Conservation (phyloP, 2,113 vertebrate genomes). For the Myiagra hebetior region DNA sequence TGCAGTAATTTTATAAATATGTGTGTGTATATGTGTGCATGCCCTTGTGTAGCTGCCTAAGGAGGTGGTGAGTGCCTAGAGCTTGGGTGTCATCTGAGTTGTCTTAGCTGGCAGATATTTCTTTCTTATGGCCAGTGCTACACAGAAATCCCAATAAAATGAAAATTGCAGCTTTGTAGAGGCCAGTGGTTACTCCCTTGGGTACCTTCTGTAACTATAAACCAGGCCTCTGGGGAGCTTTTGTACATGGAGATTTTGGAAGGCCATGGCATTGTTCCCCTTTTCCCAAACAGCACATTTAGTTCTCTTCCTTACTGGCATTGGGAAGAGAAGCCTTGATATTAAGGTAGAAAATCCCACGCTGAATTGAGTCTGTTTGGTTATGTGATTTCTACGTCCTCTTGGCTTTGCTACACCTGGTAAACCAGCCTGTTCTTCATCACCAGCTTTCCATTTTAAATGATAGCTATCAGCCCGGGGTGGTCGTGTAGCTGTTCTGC, state of each 20-base stretch:
- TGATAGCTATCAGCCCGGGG: rapidly evolving
- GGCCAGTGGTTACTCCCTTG: background rate
- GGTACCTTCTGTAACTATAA: background rate
- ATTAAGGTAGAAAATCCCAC: rapidly evolving
- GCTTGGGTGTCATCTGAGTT: background rate
- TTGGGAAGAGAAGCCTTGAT: background rate
- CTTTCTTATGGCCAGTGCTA: background rate
- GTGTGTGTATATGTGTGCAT: background rate
- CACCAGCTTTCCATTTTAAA: rapidly evolving
- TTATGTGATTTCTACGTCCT: rapidly evolving
- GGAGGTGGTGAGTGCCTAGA: background rate
- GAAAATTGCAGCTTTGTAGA: background rate
- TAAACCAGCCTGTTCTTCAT: background rate
- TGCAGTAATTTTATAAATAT: background rate
- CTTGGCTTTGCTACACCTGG: background rate
- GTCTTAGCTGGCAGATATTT: background rate
- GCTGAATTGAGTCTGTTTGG: background rate
- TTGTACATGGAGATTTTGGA: background rate
- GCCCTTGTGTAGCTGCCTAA: background rate
- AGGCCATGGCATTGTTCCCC: background rate
- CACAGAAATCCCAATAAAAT: background rate
- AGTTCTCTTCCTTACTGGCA: background rate
- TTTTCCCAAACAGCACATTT: background rate
- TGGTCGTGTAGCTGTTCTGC: rapidly evolving
- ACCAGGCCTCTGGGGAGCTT: background rate